Conservation (phyloP, 2,797 vertebrate species). For the Gadopsis marmoratus region DNA sequence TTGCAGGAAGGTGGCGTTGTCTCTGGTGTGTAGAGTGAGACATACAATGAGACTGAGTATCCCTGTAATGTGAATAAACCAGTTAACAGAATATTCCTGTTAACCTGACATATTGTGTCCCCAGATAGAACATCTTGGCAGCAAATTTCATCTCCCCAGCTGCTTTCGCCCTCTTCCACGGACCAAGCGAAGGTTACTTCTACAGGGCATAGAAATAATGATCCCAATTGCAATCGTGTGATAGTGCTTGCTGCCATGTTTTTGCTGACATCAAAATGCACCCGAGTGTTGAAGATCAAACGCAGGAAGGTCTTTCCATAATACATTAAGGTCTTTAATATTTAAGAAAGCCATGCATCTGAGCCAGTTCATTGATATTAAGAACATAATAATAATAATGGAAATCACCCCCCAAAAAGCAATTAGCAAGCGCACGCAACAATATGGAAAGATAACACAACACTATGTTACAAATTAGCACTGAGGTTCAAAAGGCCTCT, state of each 20-base stretch:
- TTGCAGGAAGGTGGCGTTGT: no score
- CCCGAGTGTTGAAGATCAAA: neutral
- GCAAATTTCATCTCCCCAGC: neutral
- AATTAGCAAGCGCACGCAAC: neutral
- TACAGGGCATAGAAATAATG: slow-evolving; percentile 14
- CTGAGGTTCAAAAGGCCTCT: neutral
- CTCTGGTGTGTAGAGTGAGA: neutral
- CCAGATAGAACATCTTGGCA: slow-evolving; percentile 3
- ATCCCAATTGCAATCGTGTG: neutral
- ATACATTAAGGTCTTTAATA: neutral
- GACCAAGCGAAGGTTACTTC: slow-evolving; percentile 22
- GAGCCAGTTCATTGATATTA: neutral
- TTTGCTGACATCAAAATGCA: slow-evolving; percentile 22
- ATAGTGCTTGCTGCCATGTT: neutral
- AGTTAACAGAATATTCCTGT: slow-evolving; percentile 11
- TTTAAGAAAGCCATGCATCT: neutral
- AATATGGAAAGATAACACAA: neutral
- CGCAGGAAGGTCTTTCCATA: neutral
- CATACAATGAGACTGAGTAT: slow-evolving; percentile 31
- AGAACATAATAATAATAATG: neutral
- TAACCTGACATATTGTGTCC: neutral
- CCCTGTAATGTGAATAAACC: slow-evolving; percentile 38
- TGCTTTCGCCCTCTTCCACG: slow-evolving; percentile 14
- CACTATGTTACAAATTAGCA: neutral
- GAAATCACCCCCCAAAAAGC: neutral